A percentile compares a stretch with the other conserved stretches of the same genome.
These are phyloP conservation scores for Cavia porcellus DNA, from an alignment of 2,113 vertebrate genomes.

Conservation along the genomic window DNA sequence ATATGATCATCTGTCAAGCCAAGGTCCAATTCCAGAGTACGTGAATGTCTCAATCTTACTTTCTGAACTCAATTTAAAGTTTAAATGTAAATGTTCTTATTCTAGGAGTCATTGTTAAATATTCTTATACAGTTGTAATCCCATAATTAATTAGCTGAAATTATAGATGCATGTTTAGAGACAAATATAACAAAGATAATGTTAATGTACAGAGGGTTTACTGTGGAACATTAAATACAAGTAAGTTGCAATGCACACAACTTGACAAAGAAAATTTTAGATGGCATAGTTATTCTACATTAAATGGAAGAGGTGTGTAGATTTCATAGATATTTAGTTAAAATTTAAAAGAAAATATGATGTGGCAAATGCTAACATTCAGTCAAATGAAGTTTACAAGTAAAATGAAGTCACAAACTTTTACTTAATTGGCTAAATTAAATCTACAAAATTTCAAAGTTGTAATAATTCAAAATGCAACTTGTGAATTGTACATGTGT, in stretches of 20 bases:
- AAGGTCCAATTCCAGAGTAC: slow-evolving; percentile 28
- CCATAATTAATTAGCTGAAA: slow-evolving; percentile 62
- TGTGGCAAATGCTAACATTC: slow-evolving; percentile 72
- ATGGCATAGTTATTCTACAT: slow-evolving; percentile 25
- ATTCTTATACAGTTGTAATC: background rate
- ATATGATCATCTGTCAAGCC: slow-evolving; percentile 27
- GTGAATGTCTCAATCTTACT: background rate
- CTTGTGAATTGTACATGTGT: background rate
- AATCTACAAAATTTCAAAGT: slow-evolving; percentile 42
- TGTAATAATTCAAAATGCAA: slow-evolving; percentile 43
- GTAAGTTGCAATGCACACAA: slow-evolving; percentile 65
- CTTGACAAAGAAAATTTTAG: slow-evolving; percentile 58
- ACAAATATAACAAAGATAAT: slow-evolving; percentile 73
- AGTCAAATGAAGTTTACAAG: background rate
- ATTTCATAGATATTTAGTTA: slow-evolving; percentile 45
- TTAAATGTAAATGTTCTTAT: slow-evolving; percentile 64
- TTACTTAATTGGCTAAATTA: background rate
- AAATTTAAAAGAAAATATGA: slow-evolving; percentile 81
- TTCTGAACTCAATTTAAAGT: slow-evolving; percentile 31
- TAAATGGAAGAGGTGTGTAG: slow-evolving; percentile 64
- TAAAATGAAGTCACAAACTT: slow-evolving; percentile 2
- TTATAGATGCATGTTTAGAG: slow-evolving; percentile 63
- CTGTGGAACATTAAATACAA: slow-evolving; percentile 76
- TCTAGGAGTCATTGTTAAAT: slow-evolving; percentile 54
- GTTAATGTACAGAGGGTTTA: slow-evolving; percentile 67